Evolutionary conservation across 2,888 invertebrate genomes (phyloP), one percentile per base, ranked within the genome.

Genomic region (Microchrysa polita): DNA sequence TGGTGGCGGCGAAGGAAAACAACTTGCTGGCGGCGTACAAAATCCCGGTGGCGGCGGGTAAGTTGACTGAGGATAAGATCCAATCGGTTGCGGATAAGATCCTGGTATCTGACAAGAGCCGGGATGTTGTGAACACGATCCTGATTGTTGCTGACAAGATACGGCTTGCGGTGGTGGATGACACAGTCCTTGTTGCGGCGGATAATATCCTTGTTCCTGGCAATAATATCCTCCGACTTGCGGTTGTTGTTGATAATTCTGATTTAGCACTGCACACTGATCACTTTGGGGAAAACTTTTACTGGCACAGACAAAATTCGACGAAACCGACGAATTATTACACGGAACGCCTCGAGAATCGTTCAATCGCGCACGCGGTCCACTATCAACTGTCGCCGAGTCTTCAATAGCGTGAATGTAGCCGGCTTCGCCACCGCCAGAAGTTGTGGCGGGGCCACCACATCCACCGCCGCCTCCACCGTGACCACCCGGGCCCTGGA

Each of bases 301-400:
- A 42, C 52, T 74, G 61, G 71, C 59, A 59, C 60, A 72, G 67
- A 48, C 71, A 60, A 48, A 27, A 27, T 65, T 65, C 52, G 69
- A 74, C 27, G 7, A 34, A 34, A 7, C 27, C 27, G 27, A n/a
- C n/a, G 27, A 34, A 72, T 67, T 72, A 74, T 65, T 74, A 23
- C 16, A 61, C 63, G 42, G 16, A 44, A 16, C 44, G 14, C 63
- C 72, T 61, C 74, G 73, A 74, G 75, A 78, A 74, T 77, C 78
- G 79, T 81, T 81, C 79, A 80, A 79, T 78, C 80, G 81, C 80
- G 80, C 80, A 81, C 84, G 82, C 83, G 84, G 81, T 81, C 82
- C 81, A 80, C 82, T 82, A 81, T 84, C 83, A 81, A 84, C 82
- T 84, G 82, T 20, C 44, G 63, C 20, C 9, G 16, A 48, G 5